Evolutionary conservation across 2,888 invertebrate species (phyloP).

Genomic region (Sympetrum striolatum): DNA sequence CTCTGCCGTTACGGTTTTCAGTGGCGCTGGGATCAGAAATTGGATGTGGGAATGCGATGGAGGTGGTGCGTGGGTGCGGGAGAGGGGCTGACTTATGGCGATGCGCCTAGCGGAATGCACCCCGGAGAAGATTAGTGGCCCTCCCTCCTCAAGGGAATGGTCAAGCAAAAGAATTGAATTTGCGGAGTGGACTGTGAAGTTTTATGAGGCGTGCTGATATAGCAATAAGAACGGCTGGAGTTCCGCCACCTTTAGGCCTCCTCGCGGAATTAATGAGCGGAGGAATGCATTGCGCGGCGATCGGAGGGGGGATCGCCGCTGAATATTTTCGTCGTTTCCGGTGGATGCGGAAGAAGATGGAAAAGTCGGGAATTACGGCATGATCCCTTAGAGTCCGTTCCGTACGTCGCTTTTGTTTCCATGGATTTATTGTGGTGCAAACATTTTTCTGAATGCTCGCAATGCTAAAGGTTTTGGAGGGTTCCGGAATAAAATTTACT

Average conservation of each 20-base stretch:
- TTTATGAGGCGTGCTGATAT: slow-evolving; percentile 37
- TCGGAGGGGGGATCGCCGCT: neutral
- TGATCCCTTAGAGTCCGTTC: no score
- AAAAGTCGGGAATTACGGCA: no score
- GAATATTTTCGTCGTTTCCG: no score
- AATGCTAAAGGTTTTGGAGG: no score
- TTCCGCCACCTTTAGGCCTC: neutral
- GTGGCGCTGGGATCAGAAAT: slow-evolving; percentile 44
- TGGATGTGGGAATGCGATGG: slow-evolving; percentile 33
- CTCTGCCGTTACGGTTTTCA: slow-evolving; percentile 37
- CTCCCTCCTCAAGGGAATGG: slow-evolving; percentile 22
- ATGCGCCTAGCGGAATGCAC: slow-evolving; percentile 36
- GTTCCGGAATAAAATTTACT: no score
- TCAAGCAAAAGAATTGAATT: slow-evolving; percentile 44
- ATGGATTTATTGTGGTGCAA: no score
- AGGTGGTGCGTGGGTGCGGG: neutral
- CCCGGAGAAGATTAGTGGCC: slow-evolving; percentile 35
- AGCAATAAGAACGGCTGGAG: slow-evolving; percentile 16
- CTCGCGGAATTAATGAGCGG: neutral
- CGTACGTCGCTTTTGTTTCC: no score
- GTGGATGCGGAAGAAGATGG: no score
- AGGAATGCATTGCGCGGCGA: neutral
- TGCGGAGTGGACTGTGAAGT: slow-evolving; percentile 32
- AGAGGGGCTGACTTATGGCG: slow-evolving; percentile 33
- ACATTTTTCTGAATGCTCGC: no score